Conservation (phyloP, 2,888 invertebrate species). For the Archips crataeganus region DNA sequence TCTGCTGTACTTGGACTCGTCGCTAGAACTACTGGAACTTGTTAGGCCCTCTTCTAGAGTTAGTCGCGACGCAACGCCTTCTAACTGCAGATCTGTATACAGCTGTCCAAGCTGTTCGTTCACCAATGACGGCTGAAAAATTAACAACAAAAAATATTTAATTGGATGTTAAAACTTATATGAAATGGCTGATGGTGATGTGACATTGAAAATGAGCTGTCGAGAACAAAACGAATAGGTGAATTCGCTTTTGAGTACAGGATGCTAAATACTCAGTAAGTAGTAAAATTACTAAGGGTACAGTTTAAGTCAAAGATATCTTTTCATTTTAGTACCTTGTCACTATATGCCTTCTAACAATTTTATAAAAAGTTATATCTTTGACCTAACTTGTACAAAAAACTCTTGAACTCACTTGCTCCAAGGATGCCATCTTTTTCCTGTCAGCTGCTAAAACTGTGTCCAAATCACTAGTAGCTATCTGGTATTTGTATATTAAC, state of each 20-base stretch:
- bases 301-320: too few species aligned
- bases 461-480: conserved; percentile 83
- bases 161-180: too few species aligned
- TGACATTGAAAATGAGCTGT: too few species aligned
- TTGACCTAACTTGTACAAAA: too few species aligned
- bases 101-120: conserved; percentile 90
- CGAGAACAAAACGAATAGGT: too few species aligned
- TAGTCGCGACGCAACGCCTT: conserved; percentile 85
- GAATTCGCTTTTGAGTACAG: too few species aligned
- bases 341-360: too few species aligned
- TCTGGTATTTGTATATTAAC: conserved; percentile 89
- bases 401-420: conserved; percentile 71
- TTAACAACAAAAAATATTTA: neutral
- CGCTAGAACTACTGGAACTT: conserved; percentile 83
- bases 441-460: conserved; percentile 88
- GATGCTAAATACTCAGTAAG: too few species aligned
- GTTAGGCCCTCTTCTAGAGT: conserved; percentile 87
- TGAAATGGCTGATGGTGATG: too few species aligned
- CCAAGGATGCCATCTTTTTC: conserved; percentile 80
- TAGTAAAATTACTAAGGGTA: too few species aligned
- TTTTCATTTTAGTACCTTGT: too few species aligned
- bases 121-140: conserved; percentile 87
- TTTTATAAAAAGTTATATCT: too few species aligned
- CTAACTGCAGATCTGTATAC: conserved; percentile 89
- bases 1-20: conserved; percentile 57